Evolutionary conservation across 2,888 invertebrate species (phyloP), one percentile per base, ranked within the genome.

Genomic region (Amiota mariae): DNA sequence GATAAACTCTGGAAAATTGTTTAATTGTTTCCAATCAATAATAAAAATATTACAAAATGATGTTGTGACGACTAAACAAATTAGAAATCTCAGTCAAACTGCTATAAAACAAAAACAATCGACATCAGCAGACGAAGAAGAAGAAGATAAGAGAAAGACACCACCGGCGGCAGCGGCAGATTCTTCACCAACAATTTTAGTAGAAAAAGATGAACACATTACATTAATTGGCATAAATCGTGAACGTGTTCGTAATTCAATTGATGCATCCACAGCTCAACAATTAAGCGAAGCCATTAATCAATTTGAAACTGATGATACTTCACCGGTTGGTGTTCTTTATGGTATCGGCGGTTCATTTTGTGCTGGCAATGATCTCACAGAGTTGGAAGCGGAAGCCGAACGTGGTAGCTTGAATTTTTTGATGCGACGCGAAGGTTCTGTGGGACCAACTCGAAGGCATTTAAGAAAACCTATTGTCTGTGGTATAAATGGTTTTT

Each of bases 261-360:
- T 98, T 0, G 93, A 97, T 87, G 91, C 91, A 70, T 91, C 90
- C 1, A 95, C 96, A 0, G 93, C 95, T 0, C 85, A 90, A 64
- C 91, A 93, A 79, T 91, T 98, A 20, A 91, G 92, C 0, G 91
- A 92, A 51, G 96, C 96, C 0, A 92, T 98, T 70, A 90, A 93
- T 77, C 91, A 92, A 15, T 98, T 98, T 90, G 97, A 98, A 79
- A 91, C 93, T 46, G 96, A 98, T 87, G 89, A 92, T 0, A 90
- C 91, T 0, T 91, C 95, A 0, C 90, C 91, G 71, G 94, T 95
- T 3, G 95, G 95, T 13, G 94, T 99, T 2, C 90, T 99, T 3
- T 93, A 97, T 88, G 98, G 98, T 13, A 92, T 93, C 82, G 97
- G 98, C 13, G 98, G 98, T 1, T 95, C 94, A 72, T 98, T 99